Percentiles rank a stretch among this genome's conserved stretches.
phyloP scores from a whole-genome alignment of 1,140 invertebrate genomes.

The Polypedilum pembai region DNA sequence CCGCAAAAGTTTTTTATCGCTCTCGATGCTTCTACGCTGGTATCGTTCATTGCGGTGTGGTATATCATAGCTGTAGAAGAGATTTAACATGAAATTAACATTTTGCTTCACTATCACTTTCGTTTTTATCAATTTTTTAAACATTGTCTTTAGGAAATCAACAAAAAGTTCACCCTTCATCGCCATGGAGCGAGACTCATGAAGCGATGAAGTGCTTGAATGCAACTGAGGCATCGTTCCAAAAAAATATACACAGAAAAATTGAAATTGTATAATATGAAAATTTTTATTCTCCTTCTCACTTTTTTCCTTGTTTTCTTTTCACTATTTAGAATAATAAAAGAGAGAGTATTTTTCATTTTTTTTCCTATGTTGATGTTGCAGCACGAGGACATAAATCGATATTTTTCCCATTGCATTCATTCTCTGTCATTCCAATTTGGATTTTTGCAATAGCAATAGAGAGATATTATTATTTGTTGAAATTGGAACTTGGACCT shows the following conservation, averaged over 20 bases:
- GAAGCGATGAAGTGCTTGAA: not conserved
- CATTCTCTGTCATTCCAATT: not conserved
- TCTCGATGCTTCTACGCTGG: not conserved
- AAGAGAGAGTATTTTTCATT: constrained; percentile 2
- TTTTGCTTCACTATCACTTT: constrained; percentile 5
- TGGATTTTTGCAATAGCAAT: not conserved
- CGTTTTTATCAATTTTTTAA: constrained; percentile 8
- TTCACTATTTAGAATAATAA: constrained; percentile 23
- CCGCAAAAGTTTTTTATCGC: not conserved
- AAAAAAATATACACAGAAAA: not conserved
- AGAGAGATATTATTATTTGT: not conserved
- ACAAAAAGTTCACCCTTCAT: not conserved
- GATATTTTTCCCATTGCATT: not conserved
- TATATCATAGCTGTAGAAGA: not conserved
- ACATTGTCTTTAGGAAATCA: constrained; percentile 14
- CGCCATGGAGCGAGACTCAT: not conserved
- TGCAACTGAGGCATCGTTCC: constrained; percentile 23
- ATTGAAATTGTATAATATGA: not conserved
- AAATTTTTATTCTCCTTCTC: not conserved
- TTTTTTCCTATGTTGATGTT: not conserved
- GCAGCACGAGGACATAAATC: not conserved
- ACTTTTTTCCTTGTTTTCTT: not conserved
- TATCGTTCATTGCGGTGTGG: not conserved
- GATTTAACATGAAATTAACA: constrained; percentile 11
- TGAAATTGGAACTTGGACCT: not conserved